Conservation (phyloP, 2,113 vertebrate genomes). For the Sardina pilchardus region DNA sequence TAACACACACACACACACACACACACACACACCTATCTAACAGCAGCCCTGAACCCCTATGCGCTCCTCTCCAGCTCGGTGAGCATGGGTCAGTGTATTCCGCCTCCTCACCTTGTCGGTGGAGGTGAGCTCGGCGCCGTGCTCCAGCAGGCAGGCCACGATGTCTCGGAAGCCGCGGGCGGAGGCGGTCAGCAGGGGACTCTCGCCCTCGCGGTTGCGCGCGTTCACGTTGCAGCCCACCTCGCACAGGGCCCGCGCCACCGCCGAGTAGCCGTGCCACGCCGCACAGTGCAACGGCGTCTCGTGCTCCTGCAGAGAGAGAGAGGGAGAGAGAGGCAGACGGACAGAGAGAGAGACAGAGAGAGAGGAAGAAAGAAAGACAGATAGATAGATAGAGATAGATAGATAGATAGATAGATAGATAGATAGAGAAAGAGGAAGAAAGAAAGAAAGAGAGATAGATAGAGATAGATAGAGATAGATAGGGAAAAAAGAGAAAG, state of each 20-base stretch:
- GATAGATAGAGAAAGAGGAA: constrained; percentile 1
- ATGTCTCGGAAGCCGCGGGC: constrained; percentile 94
- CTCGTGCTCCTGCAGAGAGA: constrained; percentile 86
- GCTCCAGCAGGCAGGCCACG: constrained; percentile 87
- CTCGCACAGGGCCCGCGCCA: constrained; percentile 85
- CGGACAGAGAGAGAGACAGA: background rate
- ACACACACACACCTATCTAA: too few species aligned
- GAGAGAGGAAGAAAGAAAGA: background rate
- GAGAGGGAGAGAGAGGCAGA: background rate
- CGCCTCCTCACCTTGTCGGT: constrained; percentile 89
- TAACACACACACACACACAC: too few species aligned
- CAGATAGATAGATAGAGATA: too few species aligned
- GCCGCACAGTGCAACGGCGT: constrained; percentile 93
- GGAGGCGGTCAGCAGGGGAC: constrained; percentile 87
- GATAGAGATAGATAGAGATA: too few species aligned
- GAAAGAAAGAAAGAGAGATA: background rate
- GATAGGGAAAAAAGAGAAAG: background rate
- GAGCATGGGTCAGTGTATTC: too few species aligned
- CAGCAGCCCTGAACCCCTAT: too few species aligned
- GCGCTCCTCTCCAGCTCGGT: too few species aligned
- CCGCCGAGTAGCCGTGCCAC: constrained; percentile 92
- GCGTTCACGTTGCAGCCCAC: constrained; percentile 83
- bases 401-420: too few species aligned
- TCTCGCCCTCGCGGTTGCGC: constrained; percentile 92
- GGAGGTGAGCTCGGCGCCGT: constrained; percentile 82